These are phyloP conservation scores for Mormyrops attenuatus DNA, from an alignment of 2,797 vertebrate species.

Conservation along the genomic window DNA sequence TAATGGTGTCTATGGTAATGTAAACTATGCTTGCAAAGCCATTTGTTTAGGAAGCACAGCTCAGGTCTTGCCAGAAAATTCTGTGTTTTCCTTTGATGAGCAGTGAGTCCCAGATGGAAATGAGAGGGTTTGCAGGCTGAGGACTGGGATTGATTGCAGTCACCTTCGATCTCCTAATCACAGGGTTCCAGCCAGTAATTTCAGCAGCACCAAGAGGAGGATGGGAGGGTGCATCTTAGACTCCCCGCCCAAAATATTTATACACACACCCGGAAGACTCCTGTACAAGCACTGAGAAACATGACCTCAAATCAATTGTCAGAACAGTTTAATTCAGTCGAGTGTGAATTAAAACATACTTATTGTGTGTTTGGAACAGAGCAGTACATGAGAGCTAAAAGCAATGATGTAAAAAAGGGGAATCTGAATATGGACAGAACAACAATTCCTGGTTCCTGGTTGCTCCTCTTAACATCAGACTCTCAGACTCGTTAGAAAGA, in stretches of 20 bases:
- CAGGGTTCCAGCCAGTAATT: background rate
- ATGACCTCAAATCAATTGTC: background rate
- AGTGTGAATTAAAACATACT: background rate
- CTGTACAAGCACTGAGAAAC: conserved; percentile 29
- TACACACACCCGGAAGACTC: conserved; percentile 30
- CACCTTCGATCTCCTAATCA: conserved; percentile 24
- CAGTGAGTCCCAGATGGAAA: conserved; percentile 45
- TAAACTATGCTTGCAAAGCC: conserved; percentile 4
- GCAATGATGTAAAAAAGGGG: background rate
- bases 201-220: background rate
- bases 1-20: background rate
- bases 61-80: conserved; percentile 26
- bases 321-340: background rate
- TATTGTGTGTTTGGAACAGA: background rate
- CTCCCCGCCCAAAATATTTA: background rate
- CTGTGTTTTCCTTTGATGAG: conserved; percentile 42
- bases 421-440: background rate
- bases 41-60: conserved; percentile 4
- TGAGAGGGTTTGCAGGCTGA: conserved; percentile 28
- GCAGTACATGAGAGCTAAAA: background rate
- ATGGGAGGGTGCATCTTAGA: background rate
- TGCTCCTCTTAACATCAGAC: background rate
- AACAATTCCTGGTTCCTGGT: background rate
- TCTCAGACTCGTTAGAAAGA: background rate
- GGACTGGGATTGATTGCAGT: conserved; percentile 20